phyloP scores from a whole-genome alignment of 1,140 invertebrate genomes.

The Trachymyrmex cornetzi region DNA sequence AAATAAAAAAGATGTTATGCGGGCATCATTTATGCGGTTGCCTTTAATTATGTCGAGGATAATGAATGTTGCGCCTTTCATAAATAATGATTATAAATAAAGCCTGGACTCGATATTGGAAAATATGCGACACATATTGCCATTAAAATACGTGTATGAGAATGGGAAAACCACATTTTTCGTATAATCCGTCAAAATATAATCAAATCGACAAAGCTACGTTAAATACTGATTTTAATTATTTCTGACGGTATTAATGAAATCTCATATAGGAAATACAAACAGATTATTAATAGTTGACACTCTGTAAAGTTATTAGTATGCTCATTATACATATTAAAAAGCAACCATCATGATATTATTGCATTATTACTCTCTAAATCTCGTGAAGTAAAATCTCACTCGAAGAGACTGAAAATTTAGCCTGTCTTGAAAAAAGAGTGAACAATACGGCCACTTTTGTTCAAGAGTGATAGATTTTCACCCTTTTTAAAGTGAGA shows the following conservation, averaged over 20 bases:
- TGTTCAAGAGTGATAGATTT: no score
- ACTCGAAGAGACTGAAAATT: no score
- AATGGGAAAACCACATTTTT: slow-evolving; percentile 54
- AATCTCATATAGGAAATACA: slow-evolving; percentile 21
- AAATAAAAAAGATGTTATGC: neutral
- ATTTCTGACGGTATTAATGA: slow-evolving; percentile 41
- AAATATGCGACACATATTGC: slow-evolving; percentile 44
- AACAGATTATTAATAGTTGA: slow-evolving; percentile 6
- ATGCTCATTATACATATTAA: neutral
- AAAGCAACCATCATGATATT: slow-evolving; percentile 5
- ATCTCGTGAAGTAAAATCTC: no score
- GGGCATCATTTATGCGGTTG: slow-evolving; percentile 4
- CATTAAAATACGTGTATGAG: slow-evolving; percentile 16
- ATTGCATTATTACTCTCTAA: neutral
- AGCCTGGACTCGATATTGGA: slow-evolving; percentile 45
- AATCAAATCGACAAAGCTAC: slow-evolving; percentile 45
- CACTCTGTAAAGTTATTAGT: slow-evolving; percentile 21
- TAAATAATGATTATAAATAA: slow-evolving; percentile 64
- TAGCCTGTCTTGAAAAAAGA: no score
- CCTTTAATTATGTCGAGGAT: slow-evolving; percentile 35
- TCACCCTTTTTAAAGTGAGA: no score
- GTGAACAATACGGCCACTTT: no score
- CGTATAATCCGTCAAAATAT: slow-evolving; percentile 57
- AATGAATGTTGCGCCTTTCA: slow-evolving; percentile 45
- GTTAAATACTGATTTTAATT: slow-evolving; percentile 52